Conservation (phyloP, 2,797 vertebrate genomes). For the Pantherophis alleghaniensis region DNA sequence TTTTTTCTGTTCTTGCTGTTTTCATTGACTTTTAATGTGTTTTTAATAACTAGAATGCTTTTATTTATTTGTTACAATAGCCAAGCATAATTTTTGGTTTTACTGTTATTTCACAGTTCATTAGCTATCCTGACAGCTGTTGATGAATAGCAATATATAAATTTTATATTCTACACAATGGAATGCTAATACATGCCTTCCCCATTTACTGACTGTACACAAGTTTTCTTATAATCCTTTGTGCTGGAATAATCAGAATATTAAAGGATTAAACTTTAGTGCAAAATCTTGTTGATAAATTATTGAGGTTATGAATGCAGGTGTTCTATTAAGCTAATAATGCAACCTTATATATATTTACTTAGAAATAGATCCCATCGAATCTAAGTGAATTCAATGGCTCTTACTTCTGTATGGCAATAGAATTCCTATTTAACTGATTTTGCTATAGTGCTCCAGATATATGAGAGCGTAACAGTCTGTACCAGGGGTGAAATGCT, state of each 20-base stretch:
- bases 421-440: not conserved
- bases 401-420: not conserved
- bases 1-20: not conserved
- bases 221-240: not conserved
- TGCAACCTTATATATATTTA: not conserved
- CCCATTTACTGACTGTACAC: not conserved
- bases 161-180: not conserved
- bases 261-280: not conserved
- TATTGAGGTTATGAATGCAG: not conserved
- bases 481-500: not conserved
- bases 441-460: not conserved
- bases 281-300: not conserved
- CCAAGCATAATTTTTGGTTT: not conserved
- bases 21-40: not conserved
- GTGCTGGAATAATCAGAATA: not conserved
- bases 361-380: not conserved
- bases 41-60: not conserved
- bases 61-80: not conserved
- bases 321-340: not conserved
- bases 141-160: not conserved
- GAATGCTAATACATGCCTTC: not conserved
- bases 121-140: not conserved
- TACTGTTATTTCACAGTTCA: not conserved
- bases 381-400: not conserved
- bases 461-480: not conserved